Base-by-base conservation (phyloP, 2,888 invertebrate genomes). In the Amphipoea oculea region DNA sequence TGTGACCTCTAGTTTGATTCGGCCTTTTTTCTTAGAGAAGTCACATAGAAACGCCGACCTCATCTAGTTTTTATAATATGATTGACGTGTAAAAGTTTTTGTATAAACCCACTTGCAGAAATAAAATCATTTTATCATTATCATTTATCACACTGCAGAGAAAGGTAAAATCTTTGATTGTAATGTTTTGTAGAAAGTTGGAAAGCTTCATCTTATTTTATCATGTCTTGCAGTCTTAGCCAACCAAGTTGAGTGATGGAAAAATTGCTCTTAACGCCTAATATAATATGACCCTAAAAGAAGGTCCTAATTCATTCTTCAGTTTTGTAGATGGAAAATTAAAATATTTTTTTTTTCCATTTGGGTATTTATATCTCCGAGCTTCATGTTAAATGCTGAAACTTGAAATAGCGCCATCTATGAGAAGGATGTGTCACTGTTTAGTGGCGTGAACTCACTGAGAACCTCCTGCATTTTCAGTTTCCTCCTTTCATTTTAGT, bases 381-480 rank as follows among this genome's bases (percentile, higher is more conserved):
- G 23, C 2, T 54, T 54, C 0, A 48, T 4, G 4, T 40, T 29
- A 17, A 23, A 42, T 0, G 4, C 11, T 20, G 0, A 72, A 73
- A 67, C 51, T 69, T 40, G 17, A 9, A 67, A 73, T 29, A 81
- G 78, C 86, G 88, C 85, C 88, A 86, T 86, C 88, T 88, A 60
- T 83, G 77, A 29, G 12, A 70, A 69, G 11, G 12, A 29, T 7
- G 20, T 62, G 20, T 45, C 42, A 88, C 80, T 86, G n/a, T 65
- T 60, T 42, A 76, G 62, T 48, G 51, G 65, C 23, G 48, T 40
- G 57, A 60, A 29, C 23, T 42, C 42, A 20, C n/a, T 7, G 14
- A 48, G 36, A 57, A 42, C 45, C 74, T 84, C 67, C 63, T 23
- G 51, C 57, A 68, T 78, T 82, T 81, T 67, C 60, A 40, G 66